Conservation (phyloP, 2,888 invertebrate species). For the Aquatica leii region DNA sequence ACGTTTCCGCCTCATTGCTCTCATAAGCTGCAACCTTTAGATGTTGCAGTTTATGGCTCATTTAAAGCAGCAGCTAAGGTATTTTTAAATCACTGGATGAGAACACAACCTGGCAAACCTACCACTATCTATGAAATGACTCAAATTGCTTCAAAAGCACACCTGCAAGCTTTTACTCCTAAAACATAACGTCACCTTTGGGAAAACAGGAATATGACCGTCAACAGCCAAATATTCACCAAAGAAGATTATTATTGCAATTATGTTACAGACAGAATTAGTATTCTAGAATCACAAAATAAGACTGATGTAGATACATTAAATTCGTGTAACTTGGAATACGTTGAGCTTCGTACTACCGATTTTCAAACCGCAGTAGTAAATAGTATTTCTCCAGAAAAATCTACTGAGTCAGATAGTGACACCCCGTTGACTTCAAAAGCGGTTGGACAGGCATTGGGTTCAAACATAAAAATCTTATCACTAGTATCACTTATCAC, state of each 20-base stretch:
- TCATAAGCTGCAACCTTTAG: too few species aligned
- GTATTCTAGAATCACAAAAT: slow-evolving; percentile 1
- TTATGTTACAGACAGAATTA: background rate
- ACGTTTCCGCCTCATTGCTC: background rate
- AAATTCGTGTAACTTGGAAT: background rate
- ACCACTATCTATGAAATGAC: background rate
- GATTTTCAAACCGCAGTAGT: background rate
- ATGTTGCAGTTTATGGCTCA: slow-evolving; percentile 3
- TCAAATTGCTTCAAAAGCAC: slow-evolving; percentile 3
- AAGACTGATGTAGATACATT: background rate
- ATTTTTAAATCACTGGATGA: slow-evolving; percentile 12
- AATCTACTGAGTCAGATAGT: background rate
- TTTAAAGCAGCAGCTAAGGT: slow-evolving; percentile 16
- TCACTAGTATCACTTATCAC: background rate
- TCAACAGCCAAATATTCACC: background rate
- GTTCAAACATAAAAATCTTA: too few species aligned
- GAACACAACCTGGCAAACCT: background rate
- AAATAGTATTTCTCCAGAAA: background rate
- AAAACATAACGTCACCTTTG: slow-evolving; percentile 8
- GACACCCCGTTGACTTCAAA: background rate
- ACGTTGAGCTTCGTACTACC: background rate
- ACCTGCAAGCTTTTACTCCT: slow-evolving; percentile 9
- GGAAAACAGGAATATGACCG: background rate
- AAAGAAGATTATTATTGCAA: background rate
- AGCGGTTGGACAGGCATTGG: background rate